Evolutionary conservation across 2,113 vertebrate genomes (phyloP).

Genomic region (Plectropomus leopardus): DNA sequence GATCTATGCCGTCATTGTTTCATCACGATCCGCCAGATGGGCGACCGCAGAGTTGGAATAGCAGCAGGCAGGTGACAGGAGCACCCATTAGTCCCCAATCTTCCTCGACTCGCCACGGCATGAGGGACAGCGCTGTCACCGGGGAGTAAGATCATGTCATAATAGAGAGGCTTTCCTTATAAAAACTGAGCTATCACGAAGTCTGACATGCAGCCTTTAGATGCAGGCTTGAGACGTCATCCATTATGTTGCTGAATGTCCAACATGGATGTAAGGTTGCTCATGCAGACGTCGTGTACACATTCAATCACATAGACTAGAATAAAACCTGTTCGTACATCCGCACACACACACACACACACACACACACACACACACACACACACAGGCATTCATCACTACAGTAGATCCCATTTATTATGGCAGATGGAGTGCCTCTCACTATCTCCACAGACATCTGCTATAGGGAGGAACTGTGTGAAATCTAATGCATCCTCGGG

Average conservation of each 20-base stretch:
- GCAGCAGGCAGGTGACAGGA: conserved; percentile 43
- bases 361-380: neutral
- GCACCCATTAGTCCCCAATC: conserved; percentile 26
- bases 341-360: neutral
- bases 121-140: conserved; percentile 25
- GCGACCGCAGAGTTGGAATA: neutral
- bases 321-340: conserved; percentile 9
- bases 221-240: neutral
- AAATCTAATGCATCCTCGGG: conserved; percentile 45
- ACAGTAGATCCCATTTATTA: conserved; percentile 20
- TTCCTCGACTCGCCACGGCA: neutral
- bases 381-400: conserved; percentile 24
- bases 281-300: neutral
- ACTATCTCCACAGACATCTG: conserved; percentile 54
- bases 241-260: conserved; percentile 4
- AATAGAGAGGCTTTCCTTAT: conserved; percentile 15
- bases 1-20: conserved; percentile 28
- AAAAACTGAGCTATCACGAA: conserved; percentile 7
- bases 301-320: conserved; percentile 3
- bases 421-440: conserved; percentile 55
- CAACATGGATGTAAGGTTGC: neutral
- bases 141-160: conserved; percentile 19
- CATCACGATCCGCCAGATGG: conserved; percentile 17
- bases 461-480: conserved; percentile 50
- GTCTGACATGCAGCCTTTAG: conserved; percentile 22